These are phyloP conservation scores for Periparus ater DNA, from an alignment of 2,797 vertebrate genomes.

Conservation along the genomic window DNA sequence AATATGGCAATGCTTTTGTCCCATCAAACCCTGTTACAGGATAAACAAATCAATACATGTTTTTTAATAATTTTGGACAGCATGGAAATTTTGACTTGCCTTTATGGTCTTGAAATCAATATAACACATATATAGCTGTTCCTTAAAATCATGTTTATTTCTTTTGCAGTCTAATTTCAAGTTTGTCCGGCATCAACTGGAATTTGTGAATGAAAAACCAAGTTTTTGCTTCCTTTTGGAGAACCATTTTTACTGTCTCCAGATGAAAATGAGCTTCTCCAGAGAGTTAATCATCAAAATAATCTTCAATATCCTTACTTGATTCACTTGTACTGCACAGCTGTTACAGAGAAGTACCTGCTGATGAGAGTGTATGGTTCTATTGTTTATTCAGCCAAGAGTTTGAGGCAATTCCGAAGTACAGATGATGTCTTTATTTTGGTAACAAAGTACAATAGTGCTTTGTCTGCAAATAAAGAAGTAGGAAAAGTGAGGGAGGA, in stretches of 20 bases:
- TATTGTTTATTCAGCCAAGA: not conserved
- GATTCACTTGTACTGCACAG: not conserved
- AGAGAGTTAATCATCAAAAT: constrained; percentile 40
- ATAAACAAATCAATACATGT: not conserved
- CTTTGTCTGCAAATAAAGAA: not conserved
- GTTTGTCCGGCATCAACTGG: not conserved
- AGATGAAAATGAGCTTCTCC: not conserved
- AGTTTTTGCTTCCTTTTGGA: constrained; percentile 12
- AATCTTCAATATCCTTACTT: not conserved
- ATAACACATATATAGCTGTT: not conserved
- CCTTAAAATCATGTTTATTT: not conserved
- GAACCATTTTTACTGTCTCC: not conserved
- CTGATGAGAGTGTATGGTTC: not conserved
- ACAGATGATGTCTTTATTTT: not conserved
- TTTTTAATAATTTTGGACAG: not conserved
- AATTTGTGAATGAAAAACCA: not conserved
- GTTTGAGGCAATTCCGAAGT: not conserved
- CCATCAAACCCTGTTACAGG: not conserved
- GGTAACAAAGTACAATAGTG: not conserved
- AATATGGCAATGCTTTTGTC: not conserved
- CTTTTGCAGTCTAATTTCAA: not conserved
- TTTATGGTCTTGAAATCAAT: not conserved
- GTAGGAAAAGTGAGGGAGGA: not conserved
- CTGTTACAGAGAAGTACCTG: not conserved
- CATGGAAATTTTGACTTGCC: not conserved